Evolutionary conservation across 2,797 vertebrate species (phyloP), one percentile per base, ranked within the genome.

Genomic region (Champsocephalus esox): DNA sequence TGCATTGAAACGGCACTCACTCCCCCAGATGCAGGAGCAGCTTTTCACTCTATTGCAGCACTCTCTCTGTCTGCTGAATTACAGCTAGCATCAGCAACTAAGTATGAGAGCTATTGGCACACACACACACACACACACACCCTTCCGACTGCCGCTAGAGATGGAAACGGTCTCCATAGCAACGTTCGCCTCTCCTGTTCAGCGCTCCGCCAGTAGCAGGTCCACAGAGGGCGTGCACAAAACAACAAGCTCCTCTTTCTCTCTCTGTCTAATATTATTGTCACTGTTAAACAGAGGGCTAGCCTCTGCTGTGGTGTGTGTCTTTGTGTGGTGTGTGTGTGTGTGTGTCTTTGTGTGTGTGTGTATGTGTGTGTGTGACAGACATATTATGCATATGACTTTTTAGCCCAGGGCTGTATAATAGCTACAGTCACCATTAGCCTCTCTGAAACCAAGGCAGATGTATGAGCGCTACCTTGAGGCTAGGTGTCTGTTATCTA

Each of bases 121-220:
- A 85, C 83, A 75, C 69, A 65, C 87, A 85, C 83, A 65, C 87
- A 85, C 83, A 64, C 17, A 75, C 21, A 82, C 77, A 82, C 68
- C 68, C 74, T 83, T 78, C 55, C 14, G 45, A 89, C 91, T 93
- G 87, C 89, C 73, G 66, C 95, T 94, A 94, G 91, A 93, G 95
- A 94, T 95, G 95, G 94, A 94, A 94, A 95, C 84, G 49, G 94
- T 98, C 95, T 95, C 97, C 96, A 98, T 98, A 96, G 97, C 96
- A 98, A 99, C 97, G 85, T 91, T 94, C 94, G 95, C 94, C 95
- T 95, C 94, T 95, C 89, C 93, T 93, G 93, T 94, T 96, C 94
- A 89, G 88, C 72, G 38, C 93, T 94, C 92, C 89, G 77, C 87
- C 93, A 94, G 95, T 94, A 94, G 90, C 91, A 90, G 93, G 94